These are phyloP conservation scores for Halocaridina rubra DNA, from an alignment of 2,888 invertebrate genomes.

Conservation along the genomic window DNA sequence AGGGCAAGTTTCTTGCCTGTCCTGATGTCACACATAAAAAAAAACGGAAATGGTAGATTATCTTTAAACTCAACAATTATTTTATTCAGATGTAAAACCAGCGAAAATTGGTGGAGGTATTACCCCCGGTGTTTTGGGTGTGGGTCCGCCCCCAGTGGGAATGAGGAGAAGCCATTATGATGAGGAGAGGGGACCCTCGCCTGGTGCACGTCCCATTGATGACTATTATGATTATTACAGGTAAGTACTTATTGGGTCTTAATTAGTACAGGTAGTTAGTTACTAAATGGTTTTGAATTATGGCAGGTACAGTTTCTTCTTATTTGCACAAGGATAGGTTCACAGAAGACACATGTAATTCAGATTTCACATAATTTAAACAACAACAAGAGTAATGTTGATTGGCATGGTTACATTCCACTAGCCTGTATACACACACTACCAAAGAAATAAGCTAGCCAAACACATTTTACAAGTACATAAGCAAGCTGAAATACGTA, in stretches of 20 bases:
- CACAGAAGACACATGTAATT: too few species aligned
- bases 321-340: too few species aligned
- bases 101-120: slow-evolving; percentile 47
- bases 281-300: too few species aligned
- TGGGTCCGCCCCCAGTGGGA: slow-evolving; percentile 7
- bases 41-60: too few species aligned
- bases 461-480: neutral
- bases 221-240: slow-evolving; percentile 48
- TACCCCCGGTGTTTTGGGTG: slow-evolving; percentile 2
- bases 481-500: neutral
- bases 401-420: neutral
- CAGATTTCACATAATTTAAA: too few species aligned
- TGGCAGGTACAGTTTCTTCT: too few species aligned
- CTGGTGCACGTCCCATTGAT: slow-evolving; percentile 18
- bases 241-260: slow-evolving; percentile 2
- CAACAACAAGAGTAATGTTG: too few species aligned
- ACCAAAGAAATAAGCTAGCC: too few species aligned
- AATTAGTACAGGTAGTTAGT: too few species aligned
- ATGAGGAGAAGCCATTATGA: neutral
- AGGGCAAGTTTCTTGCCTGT: too few species aligned
- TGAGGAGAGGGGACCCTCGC: neutral
- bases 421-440: neutral
- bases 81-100: slow-evolving; percentile 59
- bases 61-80: too few species aligned
- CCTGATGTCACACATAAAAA: too few species aligned